Evolutionary conservation across 2,113 vertebrate species (phyloP).

Genomic region (Mus pahari): DNA sequence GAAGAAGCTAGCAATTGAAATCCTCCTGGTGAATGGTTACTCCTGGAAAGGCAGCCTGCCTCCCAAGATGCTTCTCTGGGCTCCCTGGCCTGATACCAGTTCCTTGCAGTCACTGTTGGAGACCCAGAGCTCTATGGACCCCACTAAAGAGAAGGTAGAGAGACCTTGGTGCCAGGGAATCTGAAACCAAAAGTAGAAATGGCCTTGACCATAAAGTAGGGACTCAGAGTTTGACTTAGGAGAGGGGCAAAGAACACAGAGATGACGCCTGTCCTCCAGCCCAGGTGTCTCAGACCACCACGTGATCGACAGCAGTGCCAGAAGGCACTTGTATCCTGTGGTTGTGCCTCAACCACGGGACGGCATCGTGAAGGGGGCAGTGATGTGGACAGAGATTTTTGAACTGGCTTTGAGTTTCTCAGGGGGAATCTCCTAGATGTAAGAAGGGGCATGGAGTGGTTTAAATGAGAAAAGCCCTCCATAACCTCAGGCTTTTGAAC

Average conservation of each 20-base stretch:
- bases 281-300: background rate
- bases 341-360: background rate
- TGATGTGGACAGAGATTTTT: background rate
- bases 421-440: background rate
- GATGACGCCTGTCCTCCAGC: background rate
- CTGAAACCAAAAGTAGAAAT: background rate
- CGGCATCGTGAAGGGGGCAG: background rate
- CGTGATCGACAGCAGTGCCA: accelerated
- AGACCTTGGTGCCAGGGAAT: conserved; percentile 13
- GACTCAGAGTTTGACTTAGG: background rate
- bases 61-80: background rate
- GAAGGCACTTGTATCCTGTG: background rate
- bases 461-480: background rate
- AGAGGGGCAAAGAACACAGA: background rate
- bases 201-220: conserved; percentile 18
- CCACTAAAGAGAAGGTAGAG: conserved; percentile 53
- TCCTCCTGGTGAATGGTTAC: conserved; percentile 14
- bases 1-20: conserved; percentile 58
- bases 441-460: background rate
- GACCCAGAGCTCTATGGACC: background rate
- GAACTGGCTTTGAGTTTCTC: background rate
- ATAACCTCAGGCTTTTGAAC: background rate
- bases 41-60: background rate
- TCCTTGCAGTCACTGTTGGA: background rate
- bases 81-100: background rate